Base-by-base conservation (phyloP, 2,113 vertebrate species). In the Oenanthe melanoleuca region DNA sequence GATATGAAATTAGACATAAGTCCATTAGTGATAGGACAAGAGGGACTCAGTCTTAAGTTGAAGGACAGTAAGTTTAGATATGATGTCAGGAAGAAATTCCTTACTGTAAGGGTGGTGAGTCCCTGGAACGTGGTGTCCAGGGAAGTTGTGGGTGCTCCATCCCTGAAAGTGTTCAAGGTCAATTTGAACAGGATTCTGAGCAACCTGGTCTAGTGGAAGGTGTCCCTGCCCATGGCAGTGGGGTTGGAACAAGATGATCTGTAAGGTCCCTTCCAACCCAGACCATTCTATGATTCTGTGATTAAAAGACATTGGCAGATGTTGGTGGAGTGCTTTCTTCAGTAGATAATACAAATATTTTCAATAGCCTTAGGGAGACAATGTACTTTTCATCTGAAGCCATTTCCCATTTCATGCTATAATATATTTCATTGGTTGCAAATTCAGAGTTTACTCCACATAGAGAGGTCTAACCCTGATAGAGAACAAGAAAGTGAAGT, bases 401-500 rank as follows among this genome's bases (percentile, higher is more conserved):
- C 3, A 28, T 61, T 88, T 87, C 34, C 17, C 10, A 23, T 70
- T 84, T 73, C 25, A 13, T 44, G 8, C 18, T 49, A 28, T 37
- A 65, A 31, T 7, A 52, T 10, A 42, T 49, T 83, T 77, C 70
- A 55, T 26, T 64, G 19, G 21, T 50, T 33, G 8, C 31, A 83
- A 88, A 73, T 61, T 75, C 24, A 0, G 20, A 73, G 3, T 11
- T 66, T 61, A 25, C 6, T 45, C 11, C 0, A 0, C 20, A 38
- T 8, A 57, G 45, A 81, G 34, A 37, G 20, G 4, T 16, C 33
- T 78, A n/a, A 34, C 5, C 18, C 57, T 53, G 31, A 16, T 10
- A 37, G 13, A 88, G 9, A 11, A 79, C 74, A 14, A 61, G 33
- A 57, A 90, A 61, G 3, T 34, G 19, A 77, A 73, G 26, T 33